phyloP scores from a whole-genome alignment of 2,113 vertebrate genomes.

The Pandion haliaetus region DNA sequence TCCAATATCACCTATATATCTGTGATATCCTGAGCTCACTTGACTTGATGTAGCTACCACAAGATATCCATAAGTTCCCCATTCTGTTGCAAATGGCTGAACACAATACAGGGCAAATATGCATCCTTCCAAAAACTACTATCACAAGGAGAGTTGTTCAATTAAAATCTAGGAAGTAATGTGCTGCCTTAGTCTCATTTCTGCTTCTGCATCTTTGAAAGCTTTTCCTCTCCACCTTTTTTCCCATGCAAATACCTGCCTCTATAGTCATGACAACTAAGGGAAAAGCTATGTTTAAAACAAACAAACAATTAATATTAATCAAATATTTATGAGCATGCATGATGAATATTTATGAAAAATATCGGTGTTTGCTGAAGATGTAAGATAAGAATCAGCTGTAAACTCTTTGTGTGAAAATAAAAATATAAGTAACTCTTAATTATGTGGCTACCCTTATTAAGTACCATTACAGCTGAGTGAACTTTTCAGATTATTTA shows the following conservation, averaged over 20 bases:
- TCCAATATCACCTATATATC: not conserved
- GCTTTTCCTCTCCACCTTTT: not conserved
- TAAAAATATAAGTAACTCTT: not conserved
- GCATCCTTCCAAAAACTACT: not conserved
- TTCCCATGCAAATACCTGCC: not conserved
- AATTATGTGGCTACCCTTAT: not conserved
- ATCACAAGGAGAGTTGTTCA: not conserved
- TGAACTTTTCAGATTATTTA: not conserved
- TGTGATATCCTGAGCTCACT: not conserved
- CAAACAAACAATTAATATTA: conserved; percentile 47
- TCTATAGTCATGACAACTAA: not conserved
- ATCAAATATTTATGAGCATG: conserved; percentile 29
- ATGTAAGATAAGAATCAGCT: not conserved
- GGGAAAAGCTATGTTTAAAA: not conserved
- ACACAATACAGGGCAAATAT: not conserved
- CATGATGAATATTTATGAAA: conserved; percentile 45
- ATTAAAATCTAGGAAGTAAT: not conserved
- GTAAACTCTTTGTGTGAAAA: not conserved
- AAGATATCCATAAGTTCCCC: not conserved
- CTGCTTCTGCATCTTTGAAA: not conserved
- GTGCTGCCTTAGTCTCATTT: not conserved
- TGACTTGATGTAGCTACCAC: not conserved
- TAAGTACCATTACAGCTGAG: not conserved
- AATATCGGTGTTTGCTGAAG: not conserved
- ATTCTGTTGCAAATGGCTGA: not conserved